Evolutionary conservation across 2,113 vertebrate species (phyloP).

Genomic region (Neomonachus schauinslandi): DNA sequence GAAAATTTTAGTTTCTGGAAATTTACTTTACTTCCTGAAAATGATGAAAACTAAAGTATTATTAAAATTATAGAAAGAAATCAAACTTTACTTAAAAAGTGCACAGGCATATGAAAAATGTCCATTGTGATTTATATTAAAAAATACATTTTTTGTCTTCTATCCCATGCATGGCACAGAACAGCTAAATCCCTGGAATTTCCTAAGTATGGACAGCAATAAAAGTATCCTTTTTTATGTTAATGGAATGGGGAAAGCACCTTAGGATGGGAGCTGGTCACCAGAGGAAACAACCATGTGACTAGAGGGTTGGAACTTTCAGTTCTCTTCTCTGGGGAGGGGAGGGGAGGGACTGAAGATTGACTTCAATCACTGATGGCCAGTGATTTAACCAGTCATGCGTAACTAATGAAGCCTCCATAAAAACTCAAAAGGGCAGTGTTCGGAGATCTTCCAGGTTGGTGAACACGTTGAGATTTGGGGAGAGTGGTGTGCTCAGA

Average conservation of each 20-base stretch:
- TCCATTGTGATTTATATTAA: neutral
- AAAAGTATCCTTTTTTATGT: neutral
- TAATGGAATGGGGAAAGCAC: neutral
- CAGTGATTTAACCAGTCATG: neutral
- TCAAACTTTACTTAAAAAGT: neutral
- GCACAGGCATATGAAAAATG: neutral
- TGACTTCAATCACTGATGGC: neutral
- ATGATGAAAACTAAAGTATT: neutral
- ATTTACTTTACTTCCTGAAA: neutral
- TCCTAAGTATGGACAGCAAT: neutral
- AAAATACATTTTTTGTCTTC: neutral
- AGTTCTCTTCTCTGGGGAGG: neutral
- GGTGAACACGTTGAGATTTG: neutral
- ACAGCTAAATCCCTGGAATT: neutral
- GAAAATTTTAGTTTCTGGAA: neutral
- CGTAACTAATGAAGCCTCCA: neutral
- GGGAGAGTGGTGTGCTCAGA: neutral
- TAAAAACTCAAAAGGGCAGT: neutral
- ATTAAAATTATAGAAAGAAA: neutral
- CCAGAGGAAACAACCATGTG: neutral
- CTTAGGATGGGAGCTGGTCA: neutral
- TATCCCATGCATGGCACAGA: neutral
- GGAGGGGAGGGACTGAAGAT: neutral
- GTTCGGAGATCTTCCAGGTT: neutral
- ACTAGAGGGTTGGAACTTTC: neutral